These are phyloP conservation scores for Calliscelio sp. DNA, from an alignment of 2,888 invertebrate species.

Conservation along the genomic window DNA sequence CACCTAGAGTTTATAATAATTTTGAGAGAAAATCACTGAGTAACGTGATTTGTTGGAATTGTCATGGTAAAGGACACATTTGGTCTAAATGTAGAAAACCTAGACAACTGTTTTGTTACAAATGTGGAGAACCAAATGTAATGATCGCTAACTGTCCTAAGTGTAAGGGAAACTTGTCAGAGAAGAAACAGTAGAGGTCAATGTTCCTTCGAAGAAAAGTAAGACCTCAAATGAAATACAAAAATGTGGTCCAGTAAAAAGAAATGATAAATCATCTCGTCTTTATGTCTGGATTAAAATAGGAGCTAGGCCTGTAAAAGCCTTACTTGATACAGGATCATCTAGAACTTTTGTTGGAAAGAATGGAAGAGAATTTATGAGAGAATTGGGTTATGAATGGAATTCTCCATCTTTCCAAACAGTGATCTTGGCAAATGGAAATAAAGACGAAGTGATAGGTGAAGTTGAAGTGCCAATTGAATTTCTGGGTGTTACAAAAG, in stretches of 20 bases:
- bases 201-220: neutral
- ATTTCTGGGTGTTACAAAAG: neutral
- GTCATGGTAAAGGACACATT: neutral
- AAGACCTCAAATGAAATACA: neutral
- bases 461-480: neutral
- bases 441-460: neutral
- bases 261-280: too few relatives aligned
- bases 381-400: neutral
- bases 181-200: neutral
- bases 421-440: neutral
- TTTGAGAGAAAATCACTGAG: too few relatives aligned
- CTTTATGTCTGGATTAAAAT: neutral
- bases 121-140: constrained; percentile 8
- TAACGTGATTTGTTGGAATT: constrained; percentile 14
- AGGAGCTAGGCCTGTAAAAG: neutral
- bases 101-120: constrained; percentile 13
- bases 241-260: too few relatives aligned
- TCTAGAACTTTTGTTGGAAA: neutral
- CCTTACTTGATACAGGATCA: constrained; percentile 8
- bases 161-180: neutral
- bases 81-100: constrained; percentile 20
- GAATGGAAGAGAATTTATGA: neutral
- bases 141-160: neutral
- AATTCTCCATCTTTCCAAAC: neutral
- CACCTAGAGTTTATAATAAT: too few relatives aligned